Conservation (phyloP, 2,797 vertebrate species). For the Miopithecus talapoin region DNA sequence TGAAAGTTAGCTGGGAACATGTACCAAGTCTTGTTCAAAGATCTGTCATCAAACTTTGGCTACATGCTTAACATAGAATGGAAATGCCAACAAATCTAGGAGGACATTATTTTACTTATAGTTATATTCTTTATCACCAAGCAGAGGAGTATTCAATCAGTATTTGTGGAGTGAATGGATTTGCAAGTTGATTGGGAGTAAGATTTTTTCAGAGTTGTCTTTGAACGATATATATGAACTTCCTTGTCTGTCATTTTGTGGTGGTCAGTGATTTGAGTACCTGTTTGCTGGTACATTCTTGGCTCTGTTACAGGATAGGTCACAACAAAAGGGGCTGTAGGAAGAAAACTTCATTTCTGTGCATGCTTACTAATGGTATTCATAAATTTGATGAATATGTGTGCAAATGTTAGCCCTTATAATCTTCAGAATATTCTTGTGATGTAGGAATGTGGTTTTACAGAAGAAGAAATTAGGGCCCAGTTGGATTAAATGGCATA, state of each 20-base stretch:
- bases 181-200: not conserved
- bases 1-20: not conserved
- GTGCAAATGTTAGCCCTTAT: not conserved
- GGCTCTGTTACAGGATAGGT: not conserved
- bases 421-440: not conserved
- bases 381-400: not conserved
- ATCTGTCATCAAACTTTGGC: too few species aligned
- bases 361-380: not conserved
- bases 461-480: not conserved
- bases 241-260: not conserved
- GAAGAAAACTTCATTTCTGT: not conserved
- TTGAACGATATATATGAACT: not conserved
- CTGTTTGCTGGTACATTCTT: not conserved
- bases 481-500: not conserved
- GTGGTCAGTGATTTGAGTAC: not conserved
- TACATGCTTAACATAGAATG: not conserved
- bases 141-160: not conserved
- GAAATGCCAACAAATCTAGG: not conserved
- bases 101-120: not conserved
- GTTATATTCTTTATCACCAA: not conserved
- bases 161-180: not conserved
- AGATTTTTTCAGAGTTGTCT: not conserved
- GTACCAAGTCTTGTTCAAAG: not conserved
- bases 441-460: not conserved
- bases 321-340: not conserved